Percentiles rank a stretch among this genome's conserved stretches.
phyloP scores from a whole-genome alignment of 2,797 vertebrate genomes.

The Lindbergichthys nudifrons region DNA sequence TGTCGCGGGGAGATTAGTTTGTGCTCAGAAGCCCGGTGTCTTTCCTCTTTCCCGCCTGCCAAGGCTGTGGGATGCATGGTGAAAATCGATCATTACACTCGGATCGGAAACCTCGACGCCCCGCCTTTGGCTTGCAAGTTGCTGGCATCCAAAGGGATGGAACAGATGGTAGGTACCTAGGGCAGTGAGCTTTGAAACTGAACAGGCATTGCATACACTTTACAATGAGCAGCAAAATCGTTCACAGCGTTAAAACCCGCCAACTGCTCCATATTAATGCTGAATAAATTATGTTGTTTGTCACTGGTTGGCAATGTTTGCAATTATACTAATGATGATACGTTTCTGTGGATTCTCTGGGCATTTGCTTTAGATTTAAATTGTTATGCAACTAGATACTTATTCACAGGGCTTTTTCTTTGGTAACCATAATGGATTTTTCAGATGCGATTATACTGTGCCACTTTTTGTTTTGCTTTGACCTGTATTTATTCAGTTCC shows the following conservation, averaged over 20 bases:
- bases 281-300: slow-evolving; percentile 32
- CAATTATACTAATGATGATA: slow-evolving; percentile 41
- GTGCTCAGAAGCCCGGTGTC: slow-evolving; percentile 25
- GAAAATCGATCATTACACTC: slow-evolving; percentile 57
- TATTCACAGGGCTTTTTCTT: background rate
- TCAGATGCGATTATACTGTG: background rate
- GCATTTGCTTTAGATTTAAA: background rate
- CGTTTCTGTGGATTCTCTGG: background rate
- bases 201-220: slow-evolving; percentile 43
- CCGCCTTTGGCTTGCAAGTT: slow-evolving; percentile 46
- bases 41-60: slow-evolving; percentile 22
- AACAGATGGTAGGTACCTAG: slow-evolving; percentile 63
- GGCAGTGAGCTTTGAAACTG: slow-evolving; percentile 46
- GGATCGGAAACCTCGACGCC: slow-evolving; percentile 39
- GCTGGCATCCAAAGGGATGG: slow-evolving; percentile 40
- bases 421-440: slow-evolving; percentile 11
- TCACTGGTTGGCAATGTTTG: slow-evolving; percentile 32
- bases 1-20: slow-evolving; percentile 57
- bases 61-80: slow-evolving; percentile 33
- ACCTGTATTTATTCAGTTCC: slow-evolving; percentile 32
- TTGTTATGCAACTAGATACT: background rate
- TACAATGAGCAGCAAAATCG: slow-evolving; percentile 40
- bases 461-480: background rate
- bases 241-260: slow-evolving; percentile 51
- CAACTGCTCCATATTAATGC: slow-evolving; percentile 42